A percentile compares a stretch with the other conserved stretches of the same genome.
Conservation (phyloP, 2,888 invertebrate genomes). For the Amphipoea oculea region DNA sequence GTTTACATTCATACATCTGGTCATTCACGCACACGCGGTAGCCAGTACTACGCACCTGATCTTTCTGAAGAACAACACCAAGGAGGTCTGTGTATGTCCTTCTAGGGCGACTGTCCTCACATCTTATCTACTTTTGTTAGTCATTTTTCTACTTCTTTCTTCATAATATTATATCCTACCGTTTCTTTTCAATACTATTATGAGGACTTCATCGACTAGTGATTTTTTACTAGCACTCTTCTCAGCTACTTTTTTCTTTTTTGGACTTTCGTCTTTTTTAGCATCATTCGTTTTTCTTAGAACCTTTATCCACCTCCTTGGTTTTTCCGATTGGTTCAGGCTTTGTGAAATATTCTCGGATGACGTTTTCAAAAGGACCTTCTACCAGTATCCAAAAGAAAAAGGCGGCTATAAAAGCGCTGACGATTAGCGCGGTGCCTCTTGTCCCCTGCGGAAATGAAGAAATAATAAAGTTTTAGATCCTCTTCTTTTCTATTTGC, state of each 20-base stretch:
- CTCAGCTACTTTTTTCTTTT: background rate
- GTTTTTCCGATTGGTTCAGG: background rate
- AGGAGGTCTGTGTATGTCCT: background rate
- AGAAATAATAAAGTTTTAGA: background rate
- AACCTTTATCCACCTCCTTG: background rate
- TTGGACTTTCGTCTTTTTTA: background rate
- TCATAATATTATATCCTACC: background rate
- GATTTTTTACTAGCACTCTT: background rate
- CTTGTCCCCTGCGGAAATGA: background rate
- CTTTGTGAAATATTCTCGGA: background rate
- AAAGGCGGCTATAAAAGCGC: conserved; percentile 6
- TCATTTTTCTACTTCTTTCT: background rate
- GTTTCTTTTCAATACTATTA: conserved; percentile 5
- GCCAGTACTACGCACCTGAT: background rate
- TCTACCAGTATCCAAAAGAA: conserved; percentile 41
- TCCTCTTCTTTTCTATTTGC: background rate
- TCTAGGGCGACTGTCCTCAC: background rate
- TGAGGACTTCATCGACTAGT: background rate
- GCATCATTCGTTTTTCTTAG: background rate
- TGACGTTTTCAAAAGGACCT: conserved; percentile 16
- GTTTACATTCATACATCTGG: no score
- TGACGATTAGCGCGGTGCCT: accelerated
- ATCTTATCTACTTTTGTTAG: background rate
- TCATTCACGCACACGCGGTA: no score
- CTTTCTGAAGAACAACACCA: background rate